Evolutionary conservation across 2,113 vertebrate genomes (phyloP).

Genomic region (Sigmodon hispidus): DNA sequence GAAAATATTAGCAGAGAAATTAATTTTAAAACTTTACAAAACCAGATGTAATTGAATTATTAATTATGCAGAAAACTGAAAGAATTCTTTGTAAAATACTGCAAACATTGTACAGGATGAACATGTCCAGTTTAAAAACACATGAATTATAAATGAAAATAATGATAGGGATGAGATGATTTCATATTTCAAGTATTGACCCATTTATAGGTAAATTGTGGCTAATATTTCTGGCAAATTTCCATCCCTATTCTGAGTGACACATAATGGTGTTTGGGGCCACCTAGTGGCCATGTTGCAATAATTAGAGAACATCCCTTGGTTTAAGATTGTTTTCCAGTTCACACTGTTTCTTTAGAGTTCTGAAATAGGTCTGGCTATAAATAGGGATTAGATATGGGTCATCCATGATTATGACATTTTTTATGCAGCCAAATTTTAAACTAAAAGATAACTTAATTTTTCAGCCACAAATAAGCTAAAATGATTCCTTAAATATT

Average conservation of each 20-base stretch:
- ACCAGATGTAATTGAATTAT: background rate
- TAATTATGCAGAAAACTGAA: background rate
- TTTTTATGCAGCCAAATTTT: background rate
- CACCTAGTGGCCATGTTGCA: conserved; percentile 83
- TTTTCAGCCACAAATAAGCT: conserved; percentile 39
- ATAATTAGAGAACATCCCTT: background rate
- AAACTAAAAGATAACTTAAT: conserved; percentile 70
- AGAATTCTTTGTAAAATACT: conserved; percentile 32
- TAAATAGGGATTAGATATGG: conserved; percentile 5
- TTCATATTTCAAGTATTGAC: conserved; percentile 60
- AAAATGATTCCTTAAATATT: conserved; percentile 54
- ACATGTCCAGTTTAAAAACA: conserved; percentile 28
- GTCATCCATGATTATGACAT: background rate
- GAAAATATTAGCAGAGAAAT: background rate
- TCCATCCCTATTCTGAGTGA: background rate
- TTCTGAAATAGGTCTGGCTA: background rate
- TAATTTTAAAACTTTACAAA: conserved; percentile 22
- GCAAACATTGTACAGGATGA: background rate
- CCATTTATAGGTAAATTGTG: conserved; percentile 59
- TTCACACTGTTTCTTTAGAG: background rate
- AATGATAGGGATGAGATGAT: conserved; percentile 9
- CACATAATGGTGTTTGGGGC: conserved; percentile 81
- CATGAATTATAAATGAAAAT: background rate
- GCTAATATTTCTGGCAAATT: conserved; percentile 56
- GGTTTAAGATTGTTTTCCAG: background rate